Base-by-base conservation (phyloP, 2,113 vertebrate genomes). In the Psilopsiagon aymara region DNA sequence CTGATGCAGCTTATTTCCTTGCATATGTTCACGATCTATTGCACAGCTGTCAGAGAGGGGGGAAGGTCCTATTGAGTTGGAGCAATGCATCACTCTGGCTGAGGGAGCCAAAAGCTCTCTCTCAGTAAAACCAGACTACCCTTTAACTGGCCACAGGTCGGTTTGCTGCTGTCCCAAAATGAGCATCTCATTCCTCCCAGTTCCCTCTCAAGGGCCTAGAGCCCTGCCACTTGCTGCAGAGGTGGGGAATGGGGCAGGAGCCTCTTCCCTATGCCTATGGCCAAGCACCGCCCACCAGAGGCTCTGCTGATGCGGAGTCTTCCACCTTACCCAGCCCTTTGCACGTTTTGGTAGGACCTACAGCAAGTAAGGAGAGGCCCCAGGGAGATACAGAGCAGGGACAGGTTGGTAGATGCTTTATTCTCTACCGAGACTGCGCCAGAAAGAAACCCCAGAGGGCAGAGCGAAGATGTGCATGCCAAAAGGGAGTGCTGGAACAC, bases 1-100 rank as follows among this genome's bases (percentile, higher is more conserved):
- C 95, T 96, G 96, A 94, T 96, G 92, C 90, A 21, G 49, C 76
- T 83, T 86, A 47, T 60, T 78, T 84, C 88, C 87, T 95, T 90
- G 88, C 88, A 20, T 86, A 13, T 79, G 90, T 51, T 89, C 60
- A 1, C 92, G 96, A 97, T 92, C 77, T 88, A 88, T 92, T 47
- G 88, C 88, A 33, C 96, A 96, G 96, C 96, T 97, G 96, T 90
- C 37, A 3, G 79, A 9, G 82, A n/a, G 69, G 82, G 82, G 64
- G 80, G 92, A 76, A 81, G 82, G 89, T 75, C 88, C 77, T 67
- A 6, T 53, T 39, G 92, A 95, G 82, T 92, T 0, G 4, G 17
- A 95, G 88, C 66, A 55, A 95, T 86, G 95, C 90, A 86, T 92
- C 96, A 83, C 68, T 19, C 83, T 1, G 1, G 73, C 64, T 1